These are phyloP conservation scores for Romanogobio albipinnatus DNA, from an alignment of 2,113 vertebrate genomes.

Conservation along the genomic window DNA sequence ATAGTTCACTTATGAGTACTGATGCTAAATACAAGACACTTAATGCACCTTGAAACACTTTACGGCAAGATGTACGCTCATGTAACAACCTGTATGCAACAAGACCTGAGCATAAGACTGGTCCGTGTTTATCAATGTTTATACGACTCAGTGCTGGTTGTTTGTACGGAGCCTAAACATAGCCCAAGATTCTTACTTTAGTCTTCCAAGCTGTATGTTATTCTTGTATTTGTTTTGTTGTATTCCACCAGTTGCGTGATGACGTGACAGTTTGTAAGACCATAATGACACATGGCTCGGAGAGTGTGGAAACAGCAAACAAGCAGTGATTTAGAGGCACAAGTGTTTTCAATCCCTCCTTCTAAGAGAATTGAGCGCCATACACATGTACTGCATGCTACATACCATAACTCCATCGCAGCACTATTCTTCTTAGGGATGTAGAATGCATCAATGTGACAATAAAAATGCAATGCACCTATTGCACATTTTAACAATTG, in stretches of 20 bases:
- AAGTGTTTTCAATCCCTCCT: conserved; percentile 18
- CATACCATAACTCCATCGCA: background rate
- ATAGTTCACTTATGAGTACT: background rate
- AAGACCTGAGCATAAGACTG: conserved; percentile 4
- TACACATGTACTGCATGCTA: background rate
- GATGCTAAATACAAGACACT: background rate
- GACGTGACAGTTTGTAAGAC: conserved; percentile 6
- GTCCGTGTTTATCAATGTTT: conserved; percentile 13
- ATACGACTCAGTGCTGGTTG: background rate
- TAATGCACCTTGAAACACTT: conserved; percentile 1
- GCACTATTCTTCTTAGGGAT: background rate
- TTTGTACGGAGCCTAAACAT: conserved; percentile 8
- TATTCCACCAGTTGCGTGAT: conserved; percentile 5
- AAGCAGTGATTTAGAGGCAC: conserved; percentile 9
- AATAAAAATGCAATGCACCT: background rate
- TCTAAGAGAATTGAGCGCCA: background rate
- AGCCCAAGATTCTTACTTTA: background rate
- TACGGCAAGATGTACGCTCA: background rate
- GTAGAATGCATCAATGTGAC: background rate
- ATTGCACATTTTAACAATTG: background rate
- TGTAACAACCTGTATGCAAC: conserved; percentile 4
- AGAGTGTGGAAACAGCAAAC: conserved; percentile 1
- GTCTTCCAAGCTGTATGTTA: background rate
- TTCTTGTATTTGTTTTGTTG: conserved; percentile 24
- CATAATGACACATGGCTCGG: background rate